Evolutionary conservation across 2,888 invertebrate genomes (phyloP), one percentile per base, ranked within the genome.

Genomic region (Artemia sp.): DNA sequence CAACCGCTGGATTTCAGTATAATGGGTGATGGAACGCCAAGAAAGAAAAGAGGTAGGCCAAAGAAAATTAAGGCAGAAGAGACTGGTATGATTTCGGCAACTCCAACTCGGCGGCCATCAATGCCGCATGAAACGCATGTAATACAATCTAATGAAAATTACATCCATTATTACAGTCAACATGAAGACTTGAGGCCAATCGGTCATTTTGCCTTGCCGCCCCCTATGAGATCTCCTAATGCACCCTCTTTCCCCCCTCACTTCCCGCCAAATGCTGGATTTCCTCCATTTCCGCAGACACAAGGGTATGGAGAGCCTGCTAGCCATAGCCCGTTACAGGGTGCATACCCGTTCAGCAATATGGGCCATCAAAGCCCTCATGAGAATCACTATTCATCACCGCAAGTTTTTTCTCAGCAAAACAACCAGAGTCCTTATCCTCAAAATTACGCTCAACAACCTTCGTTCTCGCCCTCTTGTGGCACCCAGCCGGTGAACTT

Each of bases 11-110:
- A 11, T 51, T 66, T 12, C 64, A 69, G 64, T 58, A 64, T 67
- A 1, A 51, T 67, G 38, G 52, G 52, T 19, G 73, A 73, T 67
- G 72, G 72, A 12, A 73, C 74, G 24, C 73, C 73, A n/a, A 74
- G 73, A 71, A 75, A 75, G 72, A 74, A 74, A 69, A 72, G 75
- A n/a, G 74, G 75, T 24, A 71, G 74, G n/a, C 90, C 91, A 72
- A 90, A 90, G 81, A 91, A 91, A 79, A 85, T 87, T 19, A 87
- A 86, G 76, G 83, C 84, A 76, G 87, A 85, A 77, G 86, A 83
- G 38, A 68, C 51, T 5, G 19, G 19, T 19, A 67, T 67, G 51
- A 69, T 50, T 38, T 50, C 19, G 19, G 19, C 24, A n/a, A n/a
- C 14, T 12, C 68, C 50, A 51, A 51, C 68, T 51, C 14, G 14